A percentile compares a stretch with the other conserved stretches of the same genome.
Evolutionary conservation across 1,140 invertebrate genomes (phyloP).

Genomic region (Nasonia longicornis): DNA sequence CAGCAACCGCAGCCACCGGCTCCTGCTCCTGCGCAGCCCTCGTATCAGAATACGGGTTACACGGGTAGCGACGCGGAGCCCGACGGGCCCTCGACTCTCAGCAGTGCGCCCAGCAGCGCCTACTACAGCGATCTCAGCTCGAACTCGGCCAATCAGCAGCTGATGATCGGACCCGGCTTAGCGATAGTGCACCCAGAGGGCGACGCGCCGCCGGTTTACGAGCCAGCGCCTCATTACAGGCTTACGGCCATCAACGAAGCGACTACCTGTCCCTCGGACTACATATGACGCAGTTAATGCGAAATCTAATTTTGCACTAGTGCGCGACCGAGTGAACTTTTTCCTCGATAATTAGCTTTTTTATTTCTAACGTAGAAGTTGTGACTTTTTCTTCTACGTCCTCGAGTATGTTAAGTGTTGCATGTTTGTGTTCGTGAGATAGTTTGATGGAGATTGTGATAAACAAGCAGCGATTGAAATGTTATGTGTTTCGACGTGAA

Average conservation of each 20-base stretch:
- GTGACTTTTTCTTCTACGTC: background rate
- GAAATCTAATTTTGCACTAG: conserved; percentile 29
- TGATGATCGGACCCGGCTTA: conserved; percentile 46
- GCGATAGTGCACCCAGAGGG: conserved; percentile 59
- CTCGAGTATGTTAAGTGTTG: background rate
- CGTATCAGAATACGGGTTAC: conserved; percentile 79
- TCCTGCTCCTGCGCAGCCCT: conserved; percentile 69
- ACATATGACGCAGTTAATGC: conserved; percentile 41
- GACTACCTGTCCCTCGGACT: conserved; percentile 47
- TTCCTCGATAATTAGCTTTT: conserved; percentile 23
- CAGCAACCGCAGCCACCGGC: conserved; percentile 54
- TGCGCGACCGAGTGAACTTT: background rate
- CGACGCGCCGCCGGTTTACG: conserved; percentile 52
- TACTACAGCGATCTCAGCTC: conserved; percentile 76
- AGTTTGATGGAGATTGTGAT: conserved; percentile 35
- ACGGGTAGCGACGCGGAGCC: conserved; percentile 75
- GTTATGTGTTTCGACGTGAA: background rate
- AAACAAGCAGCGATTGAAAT: conserved; percentile 15
- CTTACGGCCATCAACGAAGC: conserved; percentile 77
- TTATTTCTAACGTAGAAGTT: conserved; percentile 11
- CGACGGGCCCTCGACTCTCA: conserved; percentile 71
- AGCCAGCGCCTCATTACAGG: conserved; percentile 61
- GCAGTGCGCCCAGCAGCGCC: conserved; percentile 77
- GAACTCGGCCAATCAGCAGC: conserved; percentile 58
- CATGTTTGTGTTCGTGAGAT: background rate